These are phyloP conservation scores for Lampropteryx suffumata DNA, from an alignment of 2,888 invertebrate species.

Conservation along the genomic window DNA sequence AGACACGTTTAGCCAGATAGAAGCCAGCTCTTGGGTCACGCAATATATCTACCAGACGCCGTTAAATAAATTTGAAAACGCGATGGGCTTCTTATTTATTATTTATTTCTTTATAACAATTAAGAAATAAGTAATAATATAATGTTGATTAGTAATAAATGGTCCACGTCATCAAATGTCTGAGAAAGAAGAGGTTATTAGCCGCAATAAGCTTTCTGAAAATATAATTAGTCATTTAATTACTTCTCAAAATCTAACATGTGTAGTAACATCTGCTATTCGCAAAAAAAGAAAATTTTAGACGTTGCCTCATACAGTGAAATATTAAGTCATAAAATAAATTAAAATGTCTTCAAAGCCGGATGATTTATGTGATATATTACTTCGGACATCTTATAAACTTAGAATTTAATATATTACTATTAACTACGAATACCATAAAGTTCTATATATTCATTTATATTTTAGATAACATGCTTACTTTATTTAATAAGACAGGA, in stretches of 20 bases:
- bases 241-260: conserved; percentile 25
- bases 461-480: neutral
- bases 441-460: neutral
- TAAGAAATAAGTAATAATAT: too few relatives aligned
- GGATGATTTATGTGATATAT: conserved; percentile 26
- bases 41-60: too few relatives aligned
- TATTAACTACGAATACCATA: conserved; percentile 10
- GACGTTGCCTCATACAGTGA: conserved; percentile 13
- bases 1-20: too few relatives aligned
- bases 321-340: conserved; percentile 31
- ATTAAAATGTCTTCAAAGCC: conserved; percentile 24
- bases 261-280: conserved; percentile 30
- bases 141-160: too few relatives aligned
- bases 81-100: too few relatives aligned
- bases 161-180: conserved; percentile 6
- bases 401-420: conserved; percentile 18
- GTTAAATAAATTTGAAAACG: too few relatives aligned
- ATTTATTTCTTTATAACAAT: too few relatives aligned
- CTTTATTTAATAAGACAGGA: conserved; percentile 1
- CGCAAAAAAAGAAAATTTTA: conserved; percentile 20
- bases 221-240: conserved; percentile 31
- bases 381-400: conserved; percentile 15
- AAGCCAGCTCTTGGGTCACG: too few relatives aligned
- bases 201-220: conserved; percentile 16
- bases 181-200: conserved; percentile 21